Percentiles rank a stretch among this genome's conserved stretches.
These are phyloP conservation scores for Syncerus caffer DNA, from an alignment of 2,797 vertebrate genomes.

Conservation along the genomic window DNA sequence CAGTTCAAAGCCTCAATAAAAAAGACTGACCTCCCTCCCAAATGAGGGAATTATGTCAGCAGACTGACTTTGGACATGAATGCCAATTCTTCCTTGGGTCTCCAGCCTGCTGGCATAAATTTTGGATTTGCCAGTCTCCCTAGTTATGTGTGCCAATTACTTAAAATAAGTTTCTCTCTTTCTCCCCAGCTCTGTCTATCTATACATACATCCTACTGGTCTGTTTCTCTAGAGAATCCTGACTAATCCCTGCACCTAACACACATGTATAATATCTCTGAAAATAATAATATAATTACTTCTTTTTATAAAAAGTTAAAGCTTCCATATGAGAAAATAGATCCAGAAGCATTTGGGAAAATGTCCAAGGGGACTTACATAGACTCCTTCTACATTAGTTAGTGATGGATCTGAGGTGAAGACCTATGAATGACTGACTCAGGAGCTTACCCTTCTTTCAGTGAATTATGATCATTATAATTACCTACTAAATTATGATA, in stretches of 20 bases:
- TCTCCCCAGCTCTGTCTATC: background rate
- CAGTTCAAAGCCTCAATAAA: background rate
- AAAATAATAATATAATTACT: background rate
- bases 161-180: background rate
- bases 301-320: background rate
- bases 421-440: background rate
- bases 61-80: background rate
- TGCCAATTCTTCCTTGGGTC: background rate
- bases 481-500: background rate
- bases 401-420: background rate
- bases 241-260: background rate
- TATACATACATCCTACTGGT: background rate
- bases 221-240: background rate
- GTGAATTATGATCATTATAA: background rate
- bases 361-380: background rate
- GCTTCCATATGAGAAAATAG: background rate
- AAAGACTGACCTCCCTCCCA: background rate
- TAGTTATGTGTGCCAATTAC: background rate
- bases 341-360: background rate
- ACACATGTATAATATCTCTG: background rate
- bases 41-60: background rate
- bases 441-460: background rate
- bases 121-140: background rate
- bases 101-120: background rate
- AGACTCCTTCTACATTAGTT: background rate